Conservation (phyloP, 2,888 invertebrate genomes). For the Herminia tarsipennalis region DNA sequence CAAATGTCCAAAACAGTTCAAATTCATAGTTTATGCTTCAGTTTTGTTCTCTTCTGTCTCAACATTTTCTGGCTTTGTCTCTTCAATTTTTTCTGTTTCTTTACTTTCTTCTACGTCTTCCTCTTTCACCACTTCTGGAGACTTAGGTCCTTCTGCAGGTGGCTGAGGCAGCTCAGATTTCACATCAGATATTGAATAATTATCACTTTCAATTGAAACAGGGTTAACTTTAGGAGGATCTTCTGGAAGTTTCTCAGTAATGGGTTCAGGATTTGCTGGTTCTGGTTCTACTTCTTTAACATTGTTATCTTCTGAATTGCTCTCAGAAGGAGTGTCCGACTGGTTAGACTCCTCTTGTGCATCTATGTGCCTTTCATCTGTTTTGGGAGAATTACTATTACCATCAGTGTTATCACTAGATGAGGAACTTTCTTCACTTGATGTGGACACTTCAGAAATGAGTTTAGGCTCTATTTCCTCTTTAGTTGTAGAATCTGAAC, state of each 20-base stretch:
- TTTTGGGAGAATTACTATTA: constrained; percentile 77
- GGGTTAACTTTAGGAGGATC: constrained; percentile 47
- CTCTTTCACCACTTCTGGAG: constrained; percentile 17
- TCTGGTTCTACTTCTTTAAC: constrained; percentile 37
- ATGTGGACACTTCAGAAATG: constrained; percentile 69
- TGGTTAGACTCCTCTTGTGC: constrained; percentile 62
- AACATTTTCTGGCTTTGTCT: constrained; percentile 44
- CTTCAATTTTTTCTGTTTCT: constrained; percentile 36
- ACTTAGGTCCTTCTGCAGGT: constrained; percentile 39
- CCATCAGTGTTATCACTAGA: constrained; percentile 80
- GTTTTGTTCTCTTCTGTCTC: constrained; percentile 29
- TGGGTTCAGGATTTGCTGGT: constrained; percentile 27
- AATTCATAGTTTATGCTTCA: constrained; percentile 29
- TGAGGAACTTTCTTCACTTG: constrained; percentile 79
- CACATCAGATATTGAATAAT: constrained; percentile 77
- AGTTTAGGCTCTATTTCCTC: constrained; percentile 68
- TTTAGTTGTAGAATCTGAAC: constrained; percentile 68
- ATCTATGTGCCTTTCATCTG: constrained; percentile 61
- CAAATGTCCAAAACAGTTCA: constrained; percentile 13
- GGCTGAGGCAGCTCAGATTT: constrained; percentile 68
- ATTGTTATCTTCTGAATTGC: constrained; percentile 33
- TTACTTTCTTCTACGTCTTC: constrained; percentile 36
- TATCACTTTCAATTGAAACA: constrained; percentile 67
- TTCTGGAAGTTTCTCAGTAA: constrained; percentile 25
- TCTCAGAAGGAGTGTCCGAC: constrained; percentile 43